Evolutionary conservation across 2,888 invertebrate species (phyloP).

Genomic region (Dryobotodes eremita): DNA sequence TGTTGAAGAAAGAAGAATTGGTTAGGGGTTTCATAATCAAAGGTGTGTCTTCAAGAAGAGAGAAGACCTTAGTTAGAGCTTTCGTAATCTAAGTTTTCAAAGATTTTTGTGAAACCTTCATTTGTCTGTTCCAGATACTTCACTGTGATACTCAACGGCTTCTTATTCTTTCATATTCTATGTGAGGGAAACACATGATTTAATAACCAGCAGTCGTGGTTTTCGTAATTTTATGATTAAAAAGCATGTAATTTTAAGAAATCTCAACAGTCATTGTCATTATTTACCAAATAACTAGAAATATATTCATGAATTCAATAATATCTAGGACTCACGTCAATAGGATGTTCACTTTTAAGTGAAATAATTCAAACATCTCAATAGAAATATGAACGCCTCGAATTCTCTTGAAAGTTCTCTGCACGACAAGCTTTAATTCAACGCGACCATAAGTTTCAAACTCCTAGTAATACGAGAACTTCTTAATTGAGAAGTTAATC

Average conservation of each 20-base stretch:
- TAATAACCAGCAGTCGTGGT: too few relatives aligned
- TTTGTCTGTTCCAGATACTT: background rate
- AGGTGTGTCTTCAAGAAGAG: background rate
- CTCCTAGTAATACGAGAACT: background rate
- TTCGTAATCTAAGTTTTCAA: background rate
- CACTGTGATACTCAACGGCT: background rate
- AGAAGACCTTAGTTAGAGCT: background rate
- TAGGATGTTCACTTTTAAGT: constrained; percentile 3
- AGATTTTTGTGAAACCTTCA: background rate
- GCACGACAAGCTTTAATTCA: constrained; percentile 3
- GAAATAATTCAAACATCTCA: background rate
- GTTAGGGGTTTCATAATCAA: background rate
- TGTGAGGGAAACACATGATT: background rate
- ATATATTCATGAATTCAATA: background rate
- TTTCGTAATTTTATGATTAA: background rate
- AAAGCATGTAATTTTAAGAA: background rate
- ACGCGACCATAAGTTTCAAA: background rate
- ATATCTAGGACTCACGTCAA: background rate
- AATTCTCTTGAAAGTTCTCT: background rate
- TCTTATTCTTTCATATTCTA: background rate
- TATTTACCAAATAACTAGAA: background rate
- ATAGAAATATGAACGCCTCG: background rate
- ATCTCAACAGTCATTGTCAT: background rate
- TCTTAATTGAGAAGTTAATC: constrained; percentile 14
- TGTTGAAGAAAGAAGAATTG: constrained; percentile 88